Percentiles rank a stretch among this genome's conserved stretches.
Evolutionary conservation across 2,888 invertebrate genomes (phyloP).

Genomic region (Hanleya hanleyi): DNA sequence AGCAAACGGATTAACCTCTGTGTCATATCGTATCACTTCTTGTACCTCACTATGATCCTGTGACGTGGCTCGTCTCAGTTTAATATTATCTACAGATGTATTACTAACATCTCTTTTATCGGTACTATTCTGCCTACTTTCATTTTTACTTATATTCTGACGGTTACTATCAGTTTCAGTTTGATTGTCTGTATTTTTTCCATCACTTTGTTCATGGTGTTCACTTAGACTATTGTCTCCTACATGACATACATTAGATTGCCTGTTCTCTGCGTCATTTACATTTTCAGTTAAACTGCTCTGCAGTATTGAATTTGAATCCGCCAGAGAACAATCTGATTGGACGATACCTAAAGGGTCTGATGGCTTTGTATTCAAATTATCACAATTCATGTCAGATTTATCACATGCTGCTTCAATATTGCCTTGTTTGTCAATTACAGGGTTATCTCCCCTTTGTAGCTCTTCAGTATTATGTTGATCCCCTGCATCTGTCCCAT

Average conservation of each 20-base stretch:
- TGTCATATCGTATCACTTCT: not conserved
- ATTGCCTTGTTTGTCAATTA: not conserved
- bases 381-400: not conserved
- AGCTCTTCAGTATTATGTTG: slow-evolving; percentile 2
- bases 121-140: not conserved
- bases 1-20: slow-evolving; percentile 27
- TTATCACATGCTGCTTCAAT: not conserved
- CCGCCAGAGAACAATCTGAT: not conserved
- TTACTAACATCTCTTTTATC: not conserved
- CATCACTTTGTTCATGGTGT: slow-evolving; percentile 12
- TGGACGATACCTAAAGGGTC: not conserved
- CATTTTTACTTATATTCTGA: not conserved
- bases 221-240: too few species aligned
- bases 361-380: not conserved
- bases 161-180: not conserved
- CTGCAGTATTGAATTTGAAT: not conserved
- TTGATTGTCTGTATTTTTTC: not conserved
- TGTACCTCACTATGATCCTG: not conserved
- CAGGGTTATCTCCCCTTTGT: not conserved
- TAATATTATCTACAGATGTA: not conserved
- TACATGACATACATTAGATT: too few species aligned
- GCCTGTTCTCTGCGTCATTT: not conserved
- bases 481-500: not conserved
- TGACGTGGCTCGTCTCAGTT: not conserved
- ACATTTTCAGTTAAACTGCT: slow-evolving; percentile 5